Conservation (phyloP, 1,140 invertebrate species). For the Ectropis grisescens region DNA sequence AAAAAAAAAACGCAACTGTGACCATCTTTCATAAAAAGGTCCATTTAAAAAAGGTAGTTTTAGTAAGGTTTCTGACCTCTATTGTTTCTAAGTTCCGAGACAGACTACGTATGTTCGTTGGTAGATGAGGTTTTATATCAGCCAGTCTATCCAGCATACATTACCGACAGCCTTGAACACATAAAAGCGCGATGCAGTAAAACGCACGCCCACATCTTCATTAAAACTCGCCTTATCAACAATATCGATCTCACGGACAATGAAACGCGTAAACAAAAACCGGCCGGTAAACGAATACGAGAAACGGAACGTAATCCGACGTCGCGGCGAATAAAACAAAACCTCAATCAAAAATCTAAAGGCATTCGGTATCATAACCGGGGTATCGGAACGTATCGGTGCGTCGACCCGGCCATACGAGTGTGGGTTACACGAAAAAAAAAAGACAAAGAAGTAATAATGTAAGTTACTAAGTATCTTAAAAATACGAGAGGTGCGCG, state of each 20-base stretch:
- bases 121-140: no score
- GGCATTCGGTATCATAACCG: constrained; percentile 59
- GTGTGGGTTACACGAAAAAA: constrained; percentile 46
- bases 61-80: no score
- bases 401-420: constrained; percentile 52
- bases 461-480: constrained; percentile 65
- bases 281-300: constrained; percentile 54
- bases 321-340: constrained; percentile 56
- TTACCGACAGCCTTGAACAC: no score
- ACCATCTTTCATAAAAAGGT: no score
- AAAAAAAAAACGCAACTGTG: no score
- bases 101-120: no score
- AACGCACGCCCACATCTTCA: constrained; percentile 53
- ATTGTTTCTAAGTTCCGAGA: no score
- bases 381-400: no score
- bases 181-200: no score
- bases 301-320: constrained; percentile 59
- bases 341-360: constrained; percentile 63
- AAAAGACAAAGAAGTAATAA: constrained; percentile 59
- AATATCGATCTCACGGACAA: constrained; percentile 62
- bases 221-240: constrained; percentile 54
- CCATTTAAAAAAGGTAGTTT: no score
- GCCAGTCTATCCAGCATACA: no score
- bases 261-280: constrained; percentile 59
- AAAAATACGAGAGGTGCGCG: constrained; percentile 34